Conservation (phyloP, 2,113 vertebrate species). For the Cheirogaleus medius region DNA sequence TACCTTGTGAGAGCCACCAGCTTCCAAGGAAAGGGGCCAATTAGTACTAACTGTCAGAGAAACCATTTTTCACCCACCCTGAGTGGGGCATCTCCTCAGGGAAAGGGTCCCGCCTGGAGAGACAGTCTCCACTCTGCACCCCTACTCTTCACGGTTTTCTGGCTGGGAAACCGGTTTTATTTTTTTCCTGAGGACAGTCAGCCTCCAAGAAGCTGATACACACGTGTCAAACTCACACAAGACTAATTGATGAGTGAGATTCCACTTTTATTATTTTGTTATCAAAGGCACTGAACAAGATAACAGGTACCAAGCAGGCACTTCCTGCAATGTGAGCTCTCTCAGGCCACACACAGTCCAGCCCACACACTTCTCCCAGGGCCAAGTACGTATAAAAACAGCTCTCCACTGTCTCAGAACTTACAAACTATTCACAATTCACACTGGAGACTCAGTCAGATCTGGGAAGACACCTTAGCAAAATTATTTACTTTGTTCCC, state of each 20-base stretch:
- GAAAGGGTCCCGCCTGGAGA: neutral
- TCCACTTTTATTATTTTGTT: slow-evolving; percentile 23
- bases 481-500: slow-evolving; percentile 21
- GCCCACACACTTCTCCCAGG: neutral
- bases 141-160: neutral
- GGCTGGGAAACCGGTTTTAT: slow-evolving; percentile 26
- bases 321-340: neutral
- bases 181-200: neutral
- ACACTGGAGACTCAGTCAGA: neutral
- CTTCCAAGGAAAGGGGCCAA: neutral
- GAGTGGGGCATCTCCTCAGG: neutral
- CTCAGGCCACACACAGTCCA: too few species aligned
- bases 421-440: neutral
- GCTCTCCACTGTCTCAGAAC: neutral
- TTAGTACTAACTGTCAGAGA: neutral
- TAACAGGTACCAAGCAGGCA: neutral
- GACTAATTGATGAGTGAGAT: neutral
- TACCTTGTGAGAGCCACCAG: neutral
- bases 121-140: neutral
- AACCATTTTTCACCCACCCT: neutral
- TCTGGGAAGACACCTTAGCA: neutral
- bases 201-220: slow-evolving; percentile 25
- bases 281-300: neutral
- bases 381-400: neutral
- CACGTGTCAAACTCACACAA: neutral